These are phyloP conservation scores for Ceuthmochares aereus DNA, from an alignment of 2,113 vertebrate species.

Conservation along the genomic window DNA sequence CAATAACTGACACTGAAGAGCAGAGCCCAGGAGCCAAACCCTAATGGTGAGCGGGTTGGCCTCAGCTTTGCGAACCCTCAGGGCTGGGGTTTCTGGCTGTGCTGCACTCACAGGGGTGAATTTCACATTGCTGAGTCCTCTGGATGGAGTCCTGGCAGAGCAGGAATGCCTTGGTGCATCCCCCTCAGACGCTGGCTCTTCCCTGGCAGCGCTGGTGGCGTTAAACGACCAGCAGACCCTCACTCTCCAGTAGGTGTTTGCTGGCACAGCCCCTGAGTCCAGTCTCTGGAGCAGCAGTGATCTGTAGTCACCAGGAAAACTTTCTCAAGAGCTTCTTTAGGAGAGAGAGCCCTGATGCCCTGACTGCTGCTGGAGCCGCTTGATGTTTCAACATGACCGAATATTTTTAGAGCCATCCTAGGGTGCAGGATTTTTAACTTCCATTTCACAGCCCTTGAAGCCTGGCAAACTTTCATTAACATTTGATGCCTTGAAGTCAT, in stretches of 20 bases:
- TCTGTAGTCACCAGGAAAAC: neutral
- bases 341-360: neutral
- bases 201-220: neutral
- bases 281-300: neutral
- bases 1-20: neutral
- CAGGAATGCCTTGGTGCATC: accelerated
- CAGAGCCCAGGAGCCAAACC: neutral
- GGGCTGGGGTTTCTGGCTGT: neutral
- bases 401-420: conserved; percentile 65
- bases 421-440: conserved; percentile 59
- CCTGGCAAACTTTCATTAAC: conserved; percentile 63
- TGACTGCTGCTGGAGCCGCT: neutral
- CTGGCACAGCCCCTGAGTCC: neutral
- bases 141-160: neutral
- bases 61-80: neutral
- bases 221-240: neutral
- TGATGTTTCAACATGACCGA: neutral
- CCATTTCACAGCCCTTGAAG: conserved; percentile 54
- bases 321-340: neutral
- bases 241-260: neutral
- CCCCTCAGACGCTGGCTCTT: accelerated
- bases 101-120: neutral
- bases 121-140: neutral
- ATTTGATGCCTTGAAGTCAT: conserved; percentile 65
- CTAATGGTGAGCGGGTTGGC: accelerated